Evolutionary conservation across 2,888 invertebrate species (phyloP), one percentile per base, ranked within the genome.

Genomic region (Pachycephus smyrnensis): DNA sequence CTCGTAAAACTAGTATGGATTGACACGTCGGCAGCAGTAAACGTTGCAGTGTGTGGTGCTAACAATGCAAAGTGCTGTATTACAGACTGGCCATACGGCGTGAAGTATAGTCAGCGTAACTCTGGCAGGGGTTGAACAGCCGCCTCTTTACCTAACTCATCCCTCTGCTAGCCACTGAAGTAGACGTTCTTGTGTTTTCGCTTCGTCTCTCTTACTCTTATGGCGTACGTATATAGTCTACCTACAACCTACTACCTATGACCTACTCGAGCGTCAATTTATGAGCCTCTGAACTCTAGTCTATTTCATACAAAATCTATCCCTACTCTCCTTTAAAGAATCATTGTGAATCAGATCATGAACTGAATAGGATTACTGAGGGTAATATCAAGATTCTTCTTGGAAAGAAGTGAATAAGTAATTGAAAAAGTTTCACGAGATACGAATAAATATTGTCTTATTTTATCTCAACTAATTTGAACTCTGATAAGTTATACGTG

Each of bases 21-120:
- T 89, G 90, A 89, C 89, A 89, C 88, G 88, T 87, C 87, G 87
- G 82, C 84, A 85, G 88, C 86, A 87, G 85, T 90, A 88, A 88
- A 89, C 85, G 86, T 80, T 84, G 80, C 79, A 79, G 80, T 81
- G 76, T 79, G 77, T 75, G 69, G 30, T 75, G 82, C 82, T 84
- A 87, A 87, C 86, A 87, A 88, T 88, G 87, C 86, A 86, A 88
- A 89, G 84, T 88, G 85, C 86, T 86, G 85, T 85, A 85, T 88
- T 86, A 86, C 84, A 82, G 82, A 84, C 84, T 82, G 76, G 30
- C 15, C 35, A 37, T 35, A 36, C 71, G 36, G 74, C 30, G 30
- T 36, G 36, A 31, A 30, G 74, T 32, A 55, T 23, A 71, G 71
- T 71, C 71, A 33, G 23, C 71, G 33, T 71, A 71, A 31, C 71